Conservation (phyloP, 2,888 invertebrate species). For the Lycaena phlaeas region DNA sequence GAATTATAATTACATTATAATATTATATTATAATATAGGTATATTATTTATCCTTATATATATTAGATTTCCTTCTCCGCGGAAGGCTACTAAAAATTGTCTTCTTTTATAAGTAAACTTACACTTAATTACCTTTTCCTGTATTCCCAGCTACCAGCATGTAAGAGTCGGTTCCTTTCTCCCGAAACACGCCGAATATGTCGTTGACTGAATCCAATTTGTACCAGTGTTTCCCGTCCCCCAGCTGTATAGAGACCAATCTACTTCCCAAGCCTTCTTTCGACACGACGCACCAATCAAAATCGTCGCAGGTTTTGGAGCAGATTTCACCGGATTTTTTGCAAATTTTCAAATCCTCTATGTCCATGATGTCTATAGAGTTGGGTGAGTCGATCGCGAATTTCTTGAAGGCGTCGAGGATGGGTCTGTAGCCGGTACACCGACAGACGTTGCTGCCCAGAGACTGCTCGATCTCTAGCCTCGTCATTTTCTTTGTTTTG, state of each 20-base stretch:
- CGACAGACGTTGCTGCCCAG: conserved; percentile 86
- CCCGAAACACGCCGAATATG: conserved; percentile 59
- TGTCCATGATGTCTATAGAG: conserved; percentile 49
- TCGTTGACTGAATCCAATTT: conserved; percentile 59
- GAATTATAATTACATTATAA: too few species aligned
- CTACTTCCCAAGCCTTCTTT: conserved; percentile 16
- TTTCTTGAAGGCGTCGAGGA: conserved; percentile 84
- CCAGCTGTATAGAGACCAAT: conserved; percentile 33
- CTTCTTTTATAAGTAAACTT: too few species aligned
- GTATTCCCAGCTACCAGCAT: conserved; percentile 84
- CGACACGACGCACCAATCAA: conserved; percentile 33
- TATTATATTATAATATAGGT: too few species aligned
- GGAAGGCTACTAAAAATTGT: too few species aligned
- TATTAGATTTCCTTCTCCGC: too few species aligned
- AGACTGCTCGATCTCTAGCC: conserved; percentile 79
- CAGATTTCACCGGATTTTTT: conserved; percentile 23
- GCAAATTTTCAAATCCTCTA: conserved; percentile 31
- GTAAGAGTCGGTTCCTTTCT: conserved; percentile 55
- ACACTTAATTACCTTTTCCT: conserved; percentile 73
- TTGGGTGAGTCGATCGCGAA: conserved; percentile 75
- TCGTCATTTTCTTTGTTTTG: conserved; percentile 45
- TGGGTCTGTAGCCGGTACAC: conserved; percentile 85
- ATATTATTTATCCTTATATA: too few species aligned
- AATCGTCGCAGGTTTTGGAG: conserved; percentile 16
- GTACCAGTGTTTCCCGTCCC: conserved; percentile 61